phyloP scores from a whole-genome alignment of 2,113 vertebrate species.

The Mellivora capensis region DNA sequence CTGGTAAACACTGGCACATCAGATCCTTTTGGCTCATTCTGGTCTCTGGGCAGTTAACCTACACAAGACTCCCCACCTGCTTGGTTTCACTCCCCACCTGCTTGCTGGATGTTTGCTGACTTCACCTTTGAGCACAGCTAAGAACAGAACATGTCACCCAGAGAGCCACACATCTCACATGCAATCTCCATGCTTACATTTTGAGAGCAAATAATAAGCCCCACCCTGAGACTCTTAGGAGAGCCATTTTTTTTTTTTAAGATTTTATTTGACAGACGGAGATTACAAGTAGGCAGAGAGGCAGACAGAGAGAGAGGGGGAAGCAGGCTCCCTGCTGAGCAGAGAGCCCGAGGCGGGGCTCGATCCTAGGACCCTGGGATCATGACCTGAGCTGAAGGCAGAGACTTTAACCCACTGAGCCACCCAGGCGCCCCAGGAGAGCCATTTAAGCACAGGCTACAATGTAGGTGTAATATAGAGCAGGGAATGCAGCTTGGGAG shows the following conservation, averaged over 20 bases:
- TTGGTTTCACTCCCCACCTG: not conserved
- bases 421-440: too few species aligned
- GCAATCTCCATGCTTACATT: not conserved
- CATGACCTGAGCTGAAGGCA: too few species aligned
- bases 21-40: not conserved
- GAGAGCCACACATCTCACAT: not conserved
- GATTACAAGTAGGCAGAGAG: too few species aligned
- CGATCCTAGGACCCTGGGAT: too few species aligned
- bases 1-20: not conserved
- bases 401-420: too few species aligned
- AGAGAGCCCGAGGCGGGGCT: too few species aligned
- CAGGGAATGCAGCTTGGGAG: conserved; percentile 52
- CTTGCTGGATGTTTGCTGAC: not conserved
- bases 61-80: not conserved
- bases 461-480: conserved; percentile 43
- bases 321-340: too few species aligned
- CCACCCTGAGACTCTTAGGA: conserved; percentile 10
- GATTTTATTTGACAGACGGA: too few species aligned
- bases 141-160: not conserved
- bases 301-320: too few species aligned
- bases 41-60: not conserved
- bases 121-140: not conserved
- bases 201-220: conserved; percentile 25
- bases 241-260: too few species aligned
- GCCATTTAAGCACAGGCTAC: conserved; percentile 52